Conservation (phyloP, 2,888 invertebrate genomes). For the Abrostola triplasia region DNA sequence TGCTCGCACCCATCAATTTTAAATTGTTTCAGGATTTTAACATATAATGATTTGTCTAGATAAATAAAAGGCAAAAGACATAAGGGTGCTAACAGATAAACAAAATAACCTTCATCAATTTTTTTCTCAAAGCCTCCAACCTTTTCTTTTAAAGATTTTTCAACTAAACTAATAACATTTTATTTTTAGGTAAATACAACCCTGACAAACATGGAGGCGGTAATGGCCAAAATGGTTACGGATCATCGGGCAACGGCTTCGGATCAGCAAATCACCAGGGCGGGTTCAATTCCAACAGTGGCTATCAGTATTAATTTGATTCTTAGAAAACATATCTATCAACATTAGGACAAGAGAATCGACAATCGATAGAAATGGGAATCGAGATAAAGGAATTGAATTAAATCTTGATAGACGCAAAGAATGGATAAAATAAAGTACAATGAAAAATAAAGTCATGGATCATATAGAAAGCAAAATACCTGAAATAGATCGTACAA, state of each 20-base stretch:
- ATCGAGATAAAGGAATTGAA: neutral
- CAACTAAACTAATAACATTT: neutral
- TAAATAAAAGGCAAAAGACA: neutral
- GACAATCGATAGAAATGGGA: neutral
- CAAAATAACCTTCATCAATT: no score
- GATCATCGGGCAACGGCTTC: constrained; percentile 46
- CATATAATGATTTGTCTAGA: no score
- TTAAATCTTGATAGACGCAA: neutral
- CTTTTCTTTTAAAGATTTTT: neutral
- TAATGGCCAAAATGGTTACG: constrained; percentile 23
- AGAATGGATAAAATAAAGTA: no score
- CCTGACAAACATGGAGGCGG: constrained; percentile 61
- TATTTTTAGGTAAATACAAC: constrained; percentile 67
- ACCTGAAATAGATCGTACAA: neutral
- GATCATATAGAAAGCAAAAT: neutral
- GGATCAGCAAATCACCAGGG: constrained; percentile 64
- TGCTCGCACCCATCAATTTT: no score
- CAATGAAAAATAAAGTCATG: neutral
- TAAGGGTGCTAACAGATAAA: no score
- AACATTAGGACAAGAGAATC: constrained; percentile 8
- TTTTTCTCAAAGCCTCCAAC: neutral
- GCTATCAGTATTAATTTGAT: constrained; percentile 62
- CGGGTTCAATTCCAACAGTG: constrained; percentile 67
- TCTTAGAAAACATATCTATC: constrained; percentile 15
- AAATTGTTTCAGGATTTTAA: no score